phyloP scores from a whole-genome alignment of 1,140 invertebrate genomes.

The Hylyphantes graminicola region DNA sequence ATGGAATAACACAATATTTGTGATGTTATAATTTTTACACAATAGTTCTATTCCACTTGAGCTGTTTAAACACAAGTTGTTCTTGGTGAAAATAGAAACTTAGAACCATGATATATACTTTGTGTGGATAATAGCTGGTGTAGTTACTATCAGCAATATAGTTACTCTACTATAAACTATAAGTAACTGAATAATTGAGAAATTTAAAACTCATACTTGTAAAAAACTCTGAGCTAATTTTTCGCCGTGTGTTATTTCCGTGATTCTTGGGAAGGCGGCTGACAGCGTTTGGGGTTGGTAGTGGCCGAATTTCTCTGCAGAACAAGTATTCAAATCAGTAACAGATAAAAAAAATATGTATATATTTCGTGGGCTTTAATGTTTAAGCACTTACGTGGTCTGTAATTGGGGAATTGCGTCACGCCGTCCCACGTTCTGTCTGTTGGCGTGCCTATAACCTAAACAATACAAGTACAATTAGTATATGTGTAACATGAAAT shows the following conservation, averaged over 20 bases:
- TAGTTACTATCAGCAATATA: no score
- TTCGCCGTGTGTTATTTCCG: conserved; percentile 88
- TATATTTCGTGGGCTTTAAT: background rate
- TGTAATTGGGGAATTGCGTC: conserved; percentile 85
- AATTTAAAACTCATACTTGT: conserved; percentile 68
- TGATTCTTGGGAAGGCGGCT: conserved; percentile 86
- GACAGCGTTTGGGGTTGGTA: conserved; percentile 84
- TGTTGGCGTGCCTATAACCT: conserved; percentile 74
- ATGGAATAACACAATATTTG: no score
- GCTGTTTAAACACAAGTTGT: no score
- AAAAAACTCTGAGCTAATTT: conserved; percentile 85
- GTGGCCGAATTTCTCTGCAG: conserved; percentile 78
- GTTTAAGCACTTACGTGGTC: conserved; percentile 67
- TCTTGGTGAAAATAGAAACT: no score
- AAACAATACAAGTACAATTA: conserved; percentile 21
- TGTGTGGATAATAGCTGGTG: no score
- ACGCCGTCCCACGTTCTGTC: conserved; percentile 77
- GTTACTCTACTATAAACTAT: no score
- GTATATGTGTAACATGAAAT: no score
- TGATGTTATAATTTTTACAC: no score
- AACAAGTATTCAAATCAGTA: conserved; percentile 18
- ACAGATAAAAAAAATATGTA: background rate
- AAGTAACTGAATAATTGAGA: no score
- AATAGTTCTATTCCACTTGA: no score
- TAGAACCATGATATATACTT: no score